Evolutionary conservation across 2,888 invertebrate species (phyloP), one percentile per base, ranked within the genome.

Genomic region (Cetonia aurata): DNA sequence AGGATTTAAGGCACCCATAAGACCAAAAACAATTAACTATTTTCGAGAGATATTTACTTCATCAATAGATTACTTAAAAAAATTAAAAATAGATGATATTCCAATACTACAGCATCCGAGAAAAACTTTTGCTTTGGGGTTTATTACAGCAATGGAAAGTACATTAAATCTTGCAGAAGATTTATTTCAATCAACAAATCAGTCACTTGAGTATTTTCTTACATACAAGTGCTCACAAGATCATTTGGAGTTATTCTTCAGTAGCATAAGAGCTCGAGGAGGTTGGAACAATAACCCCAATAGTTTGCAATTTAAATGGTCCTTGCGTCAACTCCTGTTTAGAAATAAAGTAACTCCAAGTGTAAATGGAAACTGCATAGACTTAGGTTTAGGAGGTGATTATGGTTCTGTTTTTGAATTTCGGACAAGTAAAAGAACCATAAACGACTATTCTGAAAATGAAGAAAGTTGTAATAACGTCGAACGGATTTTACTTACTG

Each of bases 251-350:
- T 19, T 77, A 17, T 76, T 66, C 67, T 78, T 77, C 68, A 74
- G 72, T 25, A 76, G 76, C 50, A 68, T 78, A 25, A 13, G 76
- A 31, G 75, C 76, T 41, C 42, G 76, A 15, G 77, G 76, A 31
- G 73, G 73, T 2, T 75, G 75, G 75, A 78, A 76, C 71, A 76
- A 77, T 42, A 77, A 77, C 67, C 74, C 77, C 46, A 76, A 72
- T 53, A 44, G 74, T 3, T 66, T 68, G 52, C 75, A 79, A 62
- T 59, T 76, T 9, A 74, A 75, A 50, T 76, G 77, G 77, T 31
- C 76, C n/a, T 71, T 77, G 48, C 55, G 76, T 60, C 71, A 76
- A 55, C 56, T 78, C n/a, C 60, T 79, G 15, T 76, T 72, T 59
- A 62, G 68, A 17, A 76, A 77, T 73, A 73, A 68, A 13, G 72